Percentiles rank a stretch among this genome's conserved stretches.
These are phyloP conservation scores for Tridacna gigas DNA, from an alignment of 2,888 invertebrate species.

Conservation along the genomic window DNA sequence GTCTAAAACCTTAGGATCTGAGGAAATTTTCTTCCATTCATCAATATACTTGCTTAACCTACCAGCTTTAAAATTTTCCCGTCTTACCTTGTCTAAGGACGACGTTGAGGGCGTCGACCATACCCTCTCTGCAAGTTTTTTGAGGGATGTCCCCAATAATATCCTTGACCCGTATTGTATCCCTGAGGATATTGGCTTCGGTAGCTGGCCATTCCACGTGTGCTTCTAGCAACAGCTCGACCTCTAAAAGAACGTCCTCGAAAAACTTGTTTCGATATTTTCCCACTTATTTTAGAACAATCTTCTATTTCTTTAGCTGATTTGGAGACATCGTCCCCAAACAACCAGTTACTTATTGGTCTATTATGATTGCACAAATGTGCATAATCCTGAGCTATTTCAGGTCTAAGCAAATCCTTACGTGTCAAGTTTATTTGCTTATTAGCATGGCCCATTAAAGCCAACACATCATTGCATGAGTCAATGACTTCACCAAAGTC, in stretches of 20 bases:
- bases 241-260: neutral
- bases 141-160: neutral
- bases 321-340: conserved; percentile 19
- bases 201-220: too few relatives aligned
- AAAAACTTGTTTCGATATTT: neutral
- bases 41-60: conserved; percentile 37
- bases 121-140: conserved; percentile 30
- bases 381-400: conserved; percentile 11
- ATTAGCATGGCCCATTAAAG: conserved; percentile 57
- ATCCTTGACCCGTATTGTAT: too few relatives aligned
- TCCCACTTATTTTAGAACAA: conserved; percentile 17
- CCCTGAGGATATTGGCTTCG: too few relatives aligned
- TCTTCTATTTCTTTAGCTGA: conserved; percentile 22
- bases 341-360: conserved; percentile 38
- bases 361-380: conserved; percentile 18
- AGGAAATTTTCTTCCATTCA: conserved; percentile 41
- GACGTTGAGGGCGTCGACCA: neutral
- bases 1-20: conserved; percentile 39
- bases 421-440: conserved; percentile 31
- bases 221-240: neutral
- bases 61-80: conserved; percentile 33
- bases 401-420: conserved; percentile 15
- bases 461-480: conserved; percentile 30
- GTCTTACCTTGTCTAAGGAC: neutral
- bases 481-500: conserved; percentile 32